phyloP scores from a whole-genome alignment of 2,797 vertebrate species.

The Leuciscus waleckii region DNA sequence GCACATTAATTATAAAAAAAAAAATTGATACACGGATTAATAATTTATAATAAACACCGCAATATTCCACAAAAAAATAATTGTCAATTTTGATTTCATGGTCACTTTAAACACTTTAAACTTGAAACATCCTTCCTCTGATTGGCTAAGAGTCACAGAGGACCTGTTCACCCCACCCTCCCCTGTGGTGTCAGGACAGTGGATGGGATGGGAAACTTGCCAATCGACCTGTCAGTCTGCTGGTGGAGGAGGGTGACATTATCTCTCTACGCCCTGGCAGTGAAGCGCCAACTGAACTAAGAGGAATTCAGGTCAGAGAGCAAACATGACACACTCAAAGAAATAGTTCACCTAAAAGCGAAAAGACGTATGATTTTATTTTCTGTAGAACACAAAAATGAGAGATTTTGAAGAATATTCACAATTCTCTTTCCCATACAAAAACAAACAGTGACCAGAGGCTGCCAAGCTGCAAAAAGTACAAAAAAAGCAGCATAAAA shows the following conservation, averaged over 20 bases:
- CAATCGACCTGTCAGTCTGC: background rate
- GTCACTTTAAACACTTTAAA: background rate
- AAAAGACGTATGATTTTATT: background rate
- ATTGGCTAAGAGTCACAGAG: slow-evolving; percentile 32
- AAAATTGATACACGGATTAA: background rate
- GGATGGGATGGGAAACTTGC: slow-evolving; percentile 25
- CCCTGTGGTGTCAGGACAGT: background rate
- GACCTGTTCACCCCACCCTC: slow-evolving; percentile 12
- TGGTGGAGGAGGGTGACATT: background rate
- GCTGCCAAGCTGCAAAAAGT: background rate
- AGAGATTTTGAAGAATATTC: background rate
- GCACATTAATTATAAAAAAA: background rate
- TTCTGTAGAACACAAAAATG: background rate
- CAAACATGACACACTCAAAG: background rate
- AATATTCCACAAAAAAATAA: background rate
- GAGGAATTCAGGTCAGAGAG: slow-evolving; percentile 23
- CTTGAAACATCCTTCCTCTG: slow-evolving; percentile 36
- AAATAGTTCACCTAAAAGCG: background rate
- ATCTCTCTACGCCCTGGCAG: slow-evolving; percentile 7
- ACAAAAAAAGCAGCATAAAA: background rate
- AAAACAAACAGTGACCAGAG: background rate
- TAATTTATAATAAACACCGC: background rate
- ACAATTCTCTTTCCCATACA: background rate
- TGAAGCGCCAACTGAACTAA: background rate
- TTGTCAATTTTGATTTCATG: background rate